These are phyloP conservation scores for Charaxes varanes DNA, from an alignment of 1,140 invertebrate species.

Conservation along the genomic window DNA sequence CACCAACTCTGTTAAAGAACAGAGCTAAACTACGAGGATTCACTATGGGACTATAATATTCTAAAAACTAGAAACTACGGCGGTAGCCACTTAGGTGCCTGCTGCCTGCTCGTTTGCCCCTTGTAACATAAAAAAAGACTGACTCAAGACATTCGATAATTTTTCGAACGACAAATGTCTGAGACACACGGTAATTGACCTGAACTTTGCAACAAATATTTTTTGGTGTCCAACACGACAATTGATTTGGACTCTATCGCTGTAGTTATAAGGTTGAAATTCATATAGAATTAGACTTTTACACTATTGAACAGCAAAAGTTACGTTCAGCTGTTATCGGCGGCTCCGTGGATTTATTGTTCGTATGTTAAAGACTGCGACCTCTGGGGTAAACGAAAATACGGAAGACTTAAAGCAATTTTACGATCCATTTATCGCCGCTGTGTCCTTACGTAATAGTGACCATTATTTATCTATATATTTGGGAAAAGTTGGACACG, in stretches of 20 bases:
- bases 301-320: conserved; percentile 17
- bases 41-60: no score
- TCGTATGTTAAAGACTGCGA: conserved; percentile 21
- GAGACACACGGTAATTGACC: conserved; percentile 2
- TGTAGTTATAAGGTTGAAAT: conserved; percentile 3
- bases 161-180: conserved; percentile 1
- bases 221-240: background rate
- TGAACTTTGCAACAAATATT: background rate
- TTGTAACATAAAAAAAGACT: no score
- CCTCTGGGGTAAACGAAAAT: conserved; percentile 20
- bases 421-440: conserved; percentile 6
- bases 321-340: conserved; percentile 22
- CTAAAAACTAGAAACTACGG: no score
- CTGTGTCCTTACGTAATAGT: background rate
- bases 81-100: no score
- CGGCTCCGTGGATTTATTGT: conserved; percentile 17
- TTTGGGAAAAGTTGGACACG: no score
- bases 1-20: no score
- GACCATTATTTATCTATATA: no score
- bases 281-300: conserved; percentile 3
- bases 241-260: background rate
- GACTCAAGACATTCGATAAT: conserved; percentile 4
- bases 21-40: no score
- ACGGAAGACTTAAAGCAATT: conserved; percentile 17
- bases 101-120: no score